A percentile compares a stretch with the other conserved stretches of the same genome.
phyloP scores from a whole-genome alignment of 2,797 vertebrate species.

The Dryobates pubescens region DNA sequence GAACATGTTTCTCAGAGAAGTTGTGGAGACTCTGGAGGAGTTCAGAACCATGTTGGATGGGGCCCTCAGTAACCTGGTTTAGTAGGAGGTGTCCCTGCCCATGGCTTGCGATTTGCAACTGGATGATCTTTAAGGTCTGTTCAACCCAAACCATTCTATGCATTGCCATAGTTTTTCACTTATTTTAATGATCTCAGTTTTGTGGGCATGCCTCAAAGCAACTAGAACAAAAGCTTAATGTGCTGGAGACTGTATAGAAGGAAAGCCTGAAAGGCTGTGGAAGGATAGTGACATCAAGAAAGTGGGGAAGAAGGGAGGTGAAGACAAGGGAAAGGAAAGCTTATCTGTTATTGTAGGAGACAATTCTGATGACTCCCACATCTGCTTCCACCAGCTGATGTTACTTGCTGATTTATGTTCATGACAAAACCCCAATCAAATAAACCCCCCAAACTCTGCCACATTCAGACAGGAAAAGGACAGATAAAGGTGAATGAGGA shows the following conservation, averaged over 20 bases:
- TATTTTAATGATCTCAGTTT: background rate
- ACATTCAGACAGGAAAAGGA: background rate
- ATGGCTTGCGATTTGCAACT: too few species aligned
- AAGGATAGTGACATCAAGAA: background rate
- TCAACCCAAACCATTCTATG: too few species aligned
- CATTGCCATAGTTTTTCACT: background rate
- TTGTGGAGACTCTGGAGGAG: too few species aligned
- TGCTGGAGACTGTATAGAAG: background rate
- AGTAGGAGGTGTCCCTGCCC: too few species aligned
- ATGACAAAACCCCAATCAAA: background rate
- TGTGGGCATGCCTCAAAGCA: background rate
- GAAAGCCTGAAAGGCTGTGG: background rate
- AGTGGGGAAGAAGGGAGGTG: background rate
- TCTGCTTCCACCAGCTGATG: background rate
- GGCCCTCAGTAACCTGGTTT: too few species aligned
- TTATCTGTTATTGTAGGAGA: background rate
- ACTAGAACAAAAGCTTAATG: background rate
- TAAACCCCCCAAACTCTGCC: background rate
- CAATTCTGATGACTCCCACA: background rate
- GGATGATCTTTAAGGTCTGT: too few species aligned
- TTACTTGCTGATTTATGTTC: background rate
- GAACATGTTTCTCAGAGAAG: too few species aligned
- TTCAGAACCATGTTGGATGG: too few species aligned
- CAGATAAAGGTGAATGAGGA: background rate
- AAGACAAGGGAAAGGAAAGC: background rate